Base-by-base conservation (phyloP, 2,888 invertebrate species). In the Agrenia bidenticulata region DNA sequence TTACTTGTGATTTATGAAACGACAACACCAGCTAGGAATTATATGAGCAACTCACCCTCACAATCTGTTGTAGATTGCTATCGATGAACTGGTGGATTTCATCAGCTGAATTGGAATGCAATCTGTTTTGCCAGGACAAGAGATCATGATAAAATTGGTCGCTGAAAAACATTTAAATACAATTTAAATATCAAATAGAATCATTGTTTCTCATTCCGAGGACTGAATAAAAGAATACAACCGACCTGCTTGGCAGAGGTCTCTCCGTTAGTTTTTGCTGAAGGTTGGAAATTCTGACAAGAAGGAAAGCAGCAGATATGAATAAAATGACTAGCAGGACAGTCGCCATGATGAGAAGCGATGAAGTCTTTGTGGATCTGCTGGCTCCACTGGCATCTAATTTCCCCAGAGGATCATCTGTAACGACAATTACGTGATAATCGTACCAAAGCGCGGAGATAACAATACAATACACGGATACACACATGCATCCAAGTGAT, bases 51-150 rank as follows among this genome's bases (percentile, higher is more conserved):
- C 77, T 78, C 80, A 89, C 91, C 87, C 89, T 90, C 68, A 89
- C 87, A 77, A 92, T 88, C 81, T 91, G 86, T 80, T 90, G 84
- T 75, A 91, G 84, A 83, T 91, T 90, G 73, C 87, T 85, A 77
- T 87, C 86, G 69, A 92, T 84, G 82, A 88, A 88, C 74, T 85
- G 85, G 80, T 89, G 87, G 73, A 89, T 85, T 77, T 89, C 88
- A 73, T 83, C 83, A 4, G 88, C 87, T 61, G 89, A 88, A 70
- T 87, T 86, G 54, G 86, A 84, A 82, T 89, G 89, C 77, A 89
- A 80, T 70, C 87, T 83, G 72, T 86, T 83, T 70, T 88, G 87
- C 87, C 88, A 88, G 66, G 86, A 83, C 54, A 88, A 81, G 67
- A 89, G 81, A 80, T 88, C 87, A 54, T 84, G 83, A 80, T 88